Conservation (phyloP, 1,140 invertebrate genomes). For the Cardiocondyla obscurior region DNA sequence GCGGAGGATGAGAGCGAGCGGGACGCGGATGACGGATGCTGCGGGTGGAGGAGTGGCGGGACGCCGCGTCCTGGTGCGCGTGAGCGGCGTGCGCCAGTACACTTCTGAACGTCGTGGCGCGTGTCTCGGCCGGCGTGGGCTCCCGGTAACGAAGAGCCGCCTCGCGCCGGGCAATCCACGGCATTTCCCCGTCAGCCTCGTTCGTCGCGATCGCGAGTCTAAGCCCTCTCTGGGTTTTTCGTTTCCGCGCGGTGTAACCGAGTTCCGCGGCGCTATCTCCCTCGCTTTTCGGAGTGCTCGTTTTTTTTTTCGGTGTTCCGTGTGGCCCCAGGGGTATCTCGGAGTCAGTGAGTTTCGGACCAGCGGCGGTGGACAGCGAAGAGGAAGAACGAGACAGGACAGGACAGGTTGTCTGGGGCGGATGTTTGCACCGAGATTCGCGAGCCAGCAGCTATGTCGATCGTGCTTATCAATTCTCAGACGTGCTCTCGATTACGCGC, state of each 20-base stretch:
- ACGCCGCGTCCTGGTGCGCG: constrained; percentile 59
- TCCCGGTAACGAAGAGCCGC: background rate
- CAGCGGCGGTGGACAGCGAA: no score
- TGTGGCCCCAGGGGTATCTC: no score
- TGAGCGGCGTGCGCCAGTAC: constrained; percentile 72
- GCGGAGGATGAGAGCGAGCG: background rate
- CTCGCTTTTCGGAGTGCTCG: constrained; percentile 52
- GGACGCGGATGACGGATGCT: background rate
- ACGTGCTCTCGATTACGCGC: background rate
- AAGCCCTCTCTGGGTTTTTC: no score
- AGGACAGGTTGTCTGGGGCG: constrained; percentile 57
- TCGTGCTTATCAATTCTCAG: constrained; percentile 51
- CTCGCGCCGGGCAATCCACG: background rate
- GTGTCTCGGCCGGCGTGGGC: constrained; percentile 26
- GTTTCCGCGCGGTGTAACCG: no score
- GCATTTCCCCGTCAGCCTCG: no score
- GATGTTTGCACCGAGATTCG: constrained; percentile 39
- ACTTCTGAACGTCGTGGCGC: constrained; percentile 75
- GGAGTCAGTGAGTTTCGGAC: no score
- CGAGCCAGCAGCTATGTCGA: constrained; percentile 61
- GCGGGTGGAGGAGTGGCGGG: constrained; percentile 29
- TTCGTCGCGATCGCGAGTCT: background rate
- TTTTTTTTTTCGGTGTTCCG: no score
- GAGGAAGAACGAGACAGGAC: background rate
- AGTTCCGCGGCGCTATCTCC: no score